These are phyloP conservation scores for Pogonognathellus flavescens DNA, from an alignment of 1,140 invertebrate species.

Conservation along the genomic window DNA sequence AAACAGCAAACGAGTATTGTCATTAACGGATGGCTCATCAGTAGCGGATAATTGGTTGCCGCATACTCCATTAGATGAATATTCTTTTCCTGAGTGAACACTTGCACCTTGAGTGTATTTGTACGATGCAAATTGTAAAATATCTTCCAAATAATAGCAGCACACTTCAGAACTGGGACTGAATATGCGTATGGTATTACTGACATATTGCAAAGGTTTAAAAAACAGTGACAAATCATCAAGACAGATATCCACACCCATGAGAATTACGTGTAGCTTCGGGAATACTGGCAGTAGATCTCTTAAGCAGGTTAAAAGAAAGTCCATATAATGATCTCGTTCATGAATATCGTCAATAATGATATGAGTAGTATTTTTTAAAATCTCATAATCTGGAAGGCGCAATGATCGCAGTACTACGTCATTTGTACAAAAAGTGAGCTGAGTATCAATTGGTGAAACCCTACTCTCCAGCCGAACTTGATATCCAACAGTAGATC, in stretches of 20 bases:
- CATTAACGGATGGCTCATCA: background rate
- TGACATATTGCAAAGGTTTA: slow-evolving; percentile 71
- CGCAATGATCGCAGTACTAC: slow-evolving; percentile 89
- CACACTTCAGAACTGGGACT: slow-evolving; percentile 79
- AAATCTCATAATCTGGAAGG: slow-evolving; percentile 76
- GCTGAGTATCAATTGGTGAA: slow-evolving; percentile 76
- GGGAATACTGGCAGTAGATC: slow-evolving; percentile 76
- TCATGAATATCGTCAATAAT: slow-evolving; percentile 69
- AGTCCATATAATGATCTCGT: slow-evolving; percentile 33
- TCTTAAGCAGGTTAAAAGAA: background rate
- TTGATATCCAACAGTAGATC: slow-evolving; percentile 93
- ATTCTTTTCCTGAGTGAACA: slow-evolving; percentile 67
- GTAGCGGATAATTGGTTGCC: background rate
- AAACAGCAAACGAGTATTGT: slow-evolving; percentile 71
- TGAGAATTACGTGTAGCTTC: slow-evolving; percentile 86
- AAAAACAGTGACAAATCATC: slow-evolving; percentile 87
- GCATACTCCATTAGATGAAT: slow-evolving; percentile 70
- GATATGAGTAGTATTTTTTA: slow-evolving; percentile 84
- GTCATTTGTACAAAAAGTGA: slow-evolving; percentile 93
- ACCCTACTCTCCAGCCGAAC: slow-evolving; percentile 84
- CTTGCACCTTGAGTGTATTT: slow-evolving; percentile 79
- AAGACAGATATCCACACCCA: slow-evolving; percentile 92
- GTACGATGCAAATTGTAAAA: slow-evolving; percentile 74
- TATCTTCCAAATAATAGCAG: slow-evolving; percentile 85
- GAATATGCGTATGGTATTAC: slow-evolving; percentile 80